Conservation (phyloP, 1,140 invertebrate genomes). For the Drosophila willistoni region DNA sequence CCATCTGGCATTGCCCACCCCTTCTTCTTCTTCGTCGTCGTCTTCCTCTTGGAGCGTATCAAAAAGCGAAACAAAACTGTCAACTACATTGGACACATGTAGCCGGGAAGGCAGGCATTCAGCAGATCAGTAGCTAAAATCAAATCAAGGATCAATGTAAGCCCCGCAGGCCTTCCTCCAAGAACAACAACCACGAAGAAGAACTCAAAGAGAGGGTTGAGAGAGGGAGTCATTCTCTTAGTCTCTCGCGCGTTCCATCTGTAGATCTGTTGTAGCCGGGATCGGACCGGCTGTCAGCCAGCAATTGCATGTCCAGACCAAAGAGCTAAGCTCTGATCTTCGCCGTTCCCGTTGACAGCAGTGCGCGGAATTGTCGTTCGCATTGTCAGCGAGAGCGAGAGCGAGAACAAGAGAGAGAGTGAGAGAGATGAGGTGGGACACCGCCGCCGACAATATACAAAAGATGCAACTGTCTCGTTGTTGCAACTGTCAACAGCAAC, state of each 20-base stretch:
- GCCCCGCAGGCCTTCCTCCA: constrained; percentile 27
- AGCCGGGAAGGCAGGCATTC: constrained; percentile 38
- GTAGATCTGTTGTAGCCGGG: constrained; percentile 60
- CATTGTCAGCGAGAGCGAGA: constrained; percentile 61
- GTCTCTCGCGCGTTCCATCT: constrained; percentile 41
- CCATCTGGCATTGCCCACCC: not conserved
- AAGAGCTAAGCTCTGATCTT: constrained; percentile 34
- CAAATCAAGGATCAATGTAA: constrained; percentile 70
- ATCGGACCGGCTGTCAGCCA: constrained; percentile 50
- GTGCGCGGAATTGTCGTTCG: constrained; percentile 80
- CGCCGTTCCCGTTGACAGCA: constrained; percentile 17
- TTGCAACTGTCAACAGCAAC: constrained; percentile 56
- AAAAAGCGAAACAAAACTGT: constrained; percentile 73
- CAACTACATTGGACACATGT: constrained; percentile 70
- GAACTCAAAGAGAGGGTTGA: not conserved
- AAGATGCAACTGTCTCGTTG: constrained; percentile 76
- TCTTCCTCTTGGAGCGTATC: constrained; percentile 24
- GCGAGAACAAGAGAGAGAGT: not conserved
- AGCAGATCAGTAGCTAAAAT: constrained; percentile 75
- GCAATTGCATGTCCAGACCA: constrained; percentile 74
- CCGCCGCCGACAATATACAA: constrained; percentile 71
- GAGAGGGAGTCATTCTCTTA: not conserved
- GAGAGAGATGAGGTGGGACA: constrained; percentile 18
- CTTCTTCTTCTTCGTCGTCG: not conserved
- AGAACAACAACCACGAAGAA: too few species aligned